phyloP scores from a whole-genome alignment of 2,797 vertebrate species.

The Streptopelia turtur region DNA sequence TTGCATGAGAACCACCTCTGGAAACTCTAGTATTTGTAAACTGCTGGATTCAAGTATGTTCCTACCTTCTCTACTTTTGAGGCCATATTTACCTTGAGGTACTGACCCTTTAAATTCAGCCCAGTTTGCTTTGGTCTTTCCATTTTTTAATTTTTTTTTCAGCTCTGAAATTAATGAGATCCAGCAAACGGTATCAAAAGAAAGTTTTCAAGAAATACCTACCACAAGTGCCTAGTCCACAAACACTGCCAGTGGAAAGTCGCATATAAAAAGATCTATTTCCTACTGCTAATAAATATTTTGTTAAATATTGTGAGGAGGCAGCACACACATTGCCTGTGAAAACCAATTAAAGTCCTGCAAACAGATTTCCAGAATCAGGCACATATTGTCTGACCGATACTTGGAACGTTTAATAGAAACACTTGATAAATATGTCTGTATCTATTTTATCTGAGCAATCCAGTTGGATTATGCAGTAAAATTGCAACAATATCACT shows the following conservation, averaged over 20 bases:
- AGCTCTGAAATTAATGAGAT: background rate
- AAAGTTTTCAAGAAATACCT: background rate
- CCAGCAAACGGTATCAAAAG: background rate
- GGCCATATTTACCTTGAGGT: background rate
- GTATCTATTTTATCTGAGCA: background rate
- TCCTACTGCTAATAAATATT: slow-evolving; percentile 21
- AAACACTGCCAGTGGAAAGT: background rate
- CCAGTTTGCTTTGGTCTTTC: background rate
- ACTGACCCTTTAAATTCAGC: background rate
- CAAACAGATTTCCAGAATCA: background rate
- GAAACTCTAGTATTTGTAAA: background rate
- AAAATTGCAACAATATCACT: background rate
- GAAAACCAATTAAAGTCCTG: background rate
- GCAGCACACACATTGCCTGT: background rate
- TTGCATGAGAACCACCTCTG: background rate
- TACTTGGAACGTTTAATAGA: background rate
- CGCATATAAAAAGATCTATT: background rate
- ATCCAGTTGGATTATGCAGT: background rate
- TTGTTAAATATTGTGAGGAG: background rate
- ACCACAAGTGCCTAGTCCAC: background rate
- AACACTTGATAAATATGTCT: background rate
- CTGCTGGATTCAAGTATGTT: background rate
- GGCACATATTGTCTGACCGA: background rate
- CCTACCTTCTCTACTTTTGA: background rate
- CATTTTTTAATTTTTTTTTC: background rate